Evolutionary conservation across 2,113 vertebrate species (phyloP).

Genomic region (Pomatorhinus ruficollis): DNA sequence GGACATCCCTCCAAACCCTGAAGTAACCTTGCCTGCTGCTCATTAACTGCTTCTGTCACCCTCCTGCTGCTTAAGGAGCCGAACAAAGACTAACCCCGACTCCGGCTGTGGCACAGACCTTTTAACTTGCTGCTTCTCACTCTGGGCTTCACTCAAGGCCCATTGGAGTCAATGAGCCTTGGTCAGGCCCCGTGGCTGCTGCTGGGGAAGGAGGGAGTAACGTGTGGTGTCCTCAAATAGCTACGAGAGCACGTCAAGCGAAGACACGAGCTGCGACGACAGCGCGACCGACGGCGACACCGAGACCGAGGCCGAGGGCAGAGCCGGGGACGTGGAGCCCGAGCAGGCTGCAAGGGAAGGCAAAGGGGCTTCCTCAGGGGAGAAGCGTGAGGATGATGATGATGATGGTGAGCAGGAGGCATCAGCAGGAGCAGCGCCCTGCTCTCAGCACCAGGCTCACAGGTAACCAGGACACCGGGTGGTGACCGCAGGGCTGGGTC

Average conservation of each 20-base stretch:
- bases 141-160: neutral
- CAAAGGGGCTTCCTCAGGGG: neutral
- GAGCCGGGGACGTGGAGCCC: neutral
- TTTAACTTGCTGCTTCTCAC: neutral
- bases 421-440: neutral
- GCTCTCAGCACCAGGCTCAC: slow-evolving; percentile 13
- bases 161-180: slow-evolving; percentile 38
- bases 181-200: neutral
- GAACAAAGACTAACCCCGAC: neutral
- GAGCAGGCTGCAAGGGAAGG: neutral
- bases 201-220: slow-evolving; percentile 20
- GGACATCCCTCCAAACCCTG: neutral
- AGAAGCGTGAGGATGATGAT: neutral
- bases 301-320: slow-evolving; percentile 66
- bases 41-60: neutral
- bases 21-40: slow-evolving; percentile 38
- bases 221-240: slow-evolving; percentile 73
- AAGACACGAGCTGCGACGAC: slow-evolving; percentile 91
- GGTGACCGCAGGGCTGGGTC: neutral
- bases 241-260: slow-evolving; percentile 95
- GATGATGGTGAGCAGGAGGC: neutral
- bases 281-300: slow-evolving; percentile 59
- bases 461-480: slow-evolving; percentile 41
- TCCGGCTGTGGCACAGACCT: neutral
- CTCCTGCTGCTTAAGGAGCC: neutral